Evolutionary conservation across 2,888 invertebrate species (phyloP).

Genomic region (Theretra japonica): DNA sequence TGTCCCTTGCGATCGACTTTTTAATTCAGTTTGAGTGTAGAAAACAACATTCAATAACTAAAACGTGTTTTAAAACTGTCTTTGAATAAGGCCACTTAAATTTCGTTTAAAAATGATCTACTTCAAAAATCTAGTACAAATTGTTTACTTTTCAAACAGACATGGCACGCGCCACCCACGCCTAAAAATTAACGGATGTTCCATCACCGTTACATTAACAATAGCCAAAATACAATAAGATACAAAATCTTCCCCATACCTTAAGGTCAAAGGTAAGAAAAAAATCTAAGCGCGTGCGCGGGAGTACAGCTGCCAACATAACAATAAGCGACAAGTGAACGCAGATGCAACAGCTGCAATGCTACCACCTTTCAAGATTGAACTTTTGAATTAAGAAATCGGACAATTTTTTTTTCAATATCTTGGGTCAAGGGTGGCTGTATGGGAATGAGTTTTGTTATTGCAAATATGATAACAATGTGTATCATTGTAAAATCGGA

Average conservation of each 20-base stretch:
- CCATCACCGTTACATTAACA: conserved; percentile 32
- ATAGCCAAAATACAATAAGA: conserved; percentile 28
- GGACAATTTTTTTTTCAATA: conserved; percentile 2
- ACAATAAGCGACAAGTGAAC: conserved; percentile 38
- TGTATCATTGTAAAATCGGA: not conserved
- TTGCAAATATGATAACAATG: not conserved
- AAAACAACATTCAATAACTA: too few relatives aligned
- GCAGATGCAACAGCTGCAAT: conserved; percentile 37
- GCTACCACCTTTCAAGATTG: conserved; percentile 12
- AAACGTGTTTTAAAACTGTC: too few relatives aligned
- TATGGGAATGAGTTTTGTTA: not conserved
- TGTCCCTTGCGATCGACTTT: too few relatives aligned
- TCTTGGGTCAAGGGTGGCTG: not conserved
- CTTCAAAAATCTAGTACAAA: not conserved
- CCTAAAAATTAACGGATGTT: conserved; percentile 21
- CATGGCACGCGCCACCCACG: conserved; percentile 46
- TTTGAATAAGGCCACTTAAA: too few relatives aligned
- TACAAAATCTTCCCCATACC: conserved; percentile 31
- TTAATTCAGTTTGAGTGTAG: too few relatives aligned
- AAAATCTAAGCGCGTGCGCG: conserved; percentile 52
- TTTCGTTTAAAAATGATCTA: not conserved
- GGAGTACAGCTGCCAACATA: conserved; percentile 40
- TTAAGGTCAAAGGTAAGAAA: conserved; percentile 56
- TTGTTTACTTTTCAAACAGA: conserved; percentile 40
- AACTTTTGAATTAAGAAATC: conserved; percentile 9